A percentile compares a stretch with the other conserved stretches of the same genome.
Conservation (phyloP, 64 coral and sea anemone species). For the Stichodactyla helianthus region DNA sequence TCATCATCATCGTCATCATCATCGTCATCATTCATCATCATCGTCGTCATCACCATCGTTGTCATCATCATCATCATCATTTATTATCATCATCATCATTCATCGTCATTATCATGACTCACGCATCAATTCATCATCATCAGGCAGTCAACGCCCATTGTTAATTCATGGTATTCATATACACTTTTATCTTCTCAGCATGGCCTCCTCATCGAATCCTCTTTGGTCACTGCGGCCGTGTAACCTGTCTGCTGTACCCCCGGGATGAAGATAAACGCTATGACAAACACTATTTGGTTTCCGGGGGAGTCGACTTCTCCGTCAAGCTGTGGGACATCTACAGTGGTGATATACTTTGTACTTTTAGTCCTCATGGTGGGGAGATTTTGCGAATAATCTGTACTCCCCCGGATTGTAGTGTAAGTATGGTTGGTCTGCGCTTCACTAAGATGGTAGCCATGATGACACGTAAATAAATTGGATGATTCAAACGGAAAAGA, state of each 20-base stretch:
- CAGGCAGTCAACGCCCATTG: neutral
- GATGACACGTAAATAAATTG: no score
- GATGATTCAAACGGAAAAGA: no score
- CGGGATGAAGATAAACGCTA: constrained; percentile 79
- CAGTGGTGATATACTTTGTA: constrained; percentile 71
- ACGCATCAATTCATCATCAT: neutral
- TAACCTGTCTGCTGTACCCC: constrained; percentile 90
- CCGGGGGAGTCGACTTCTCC: constrained; percentile 90
- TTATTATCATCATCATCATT: neutral
- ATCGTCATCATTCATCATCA: neutral
- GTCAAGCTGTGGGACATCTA: constrained; percentile 94
- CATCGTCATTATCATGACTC: neutral
- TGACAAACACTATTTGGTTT: constrained; percentile 71
- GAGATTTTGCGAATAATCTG: constrained; percentile 79
- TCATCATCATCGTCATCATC: neutral
- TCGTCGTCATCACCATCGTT: neutral
- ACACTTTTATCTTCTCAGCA: constrained; percentile 7
- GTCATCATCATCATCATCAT: neutral
- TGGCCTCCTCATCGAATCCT: constrained; percentile 79
- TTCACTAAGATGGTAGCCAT: no score
- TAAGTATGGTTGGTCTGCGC: constrained; percentile 27
- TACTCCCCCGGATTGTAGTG: constrained; percentile 92
- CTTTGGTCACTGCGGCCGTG: constrained; percentile 71
- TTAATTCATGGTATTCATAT: neutral
- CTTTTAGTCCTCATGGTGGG: constrained; percentile 81